These are phyloP conservation scores for Drosophila kokeensis DNA, from an alignment of 2,888 invertebrate genomes.

Conservation along the genomic window DNA sequence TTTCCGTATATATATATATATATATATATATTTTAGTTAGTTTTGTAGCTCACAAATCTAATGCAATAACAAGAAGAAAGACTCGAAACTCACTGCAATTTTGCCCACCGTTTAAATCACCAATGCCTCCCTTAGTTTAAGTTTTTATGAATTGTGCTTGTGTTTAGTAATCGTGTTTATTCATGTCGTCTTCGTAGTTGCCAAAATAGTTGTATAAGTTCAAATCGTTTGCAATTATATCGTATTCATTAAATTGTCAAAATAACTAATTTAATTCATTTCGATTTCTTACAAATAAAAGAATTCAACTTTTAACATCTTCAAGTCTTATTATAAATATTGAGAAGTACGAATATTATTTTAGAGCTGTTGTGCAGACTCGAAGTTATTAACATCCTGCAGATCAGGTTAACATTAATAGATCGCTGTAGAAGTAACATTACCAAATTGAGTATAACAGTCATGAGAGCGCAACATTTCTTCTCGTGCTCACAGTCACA, in stretches of 20 bases:
- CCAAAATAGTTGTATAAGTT: slow-evolving; percentile 50
- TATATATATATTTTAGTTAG: slow-evolving; percentile 3
- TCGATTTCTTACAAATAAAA: slow-evolving; percentile 24
- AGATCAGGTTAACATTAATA: slow-evolving; percentile 19
- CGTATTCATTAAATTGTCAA: slow-evolving; percentile 26
- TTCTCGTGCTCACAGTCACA: not conserved
- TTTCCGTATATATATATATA: not conserved
- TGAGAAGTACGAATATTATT: not conserved
- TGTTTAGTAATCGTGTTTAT: slow-evolving; percentile 38
- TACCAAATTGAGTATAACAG: slow-evolving; percentile 42
- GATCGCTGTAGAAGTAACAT: slow-evolving; percentile 34
- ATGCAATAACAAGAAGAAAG: slow-evolving; percentile 46
- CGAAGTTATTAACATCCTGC: not conserved
- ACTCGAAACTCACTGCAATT: slow-evolving; percentile 34
- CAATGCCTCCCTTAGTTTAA: slow-evolving; percentile 41
- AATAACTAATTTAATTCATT: slow-evolving; percentile 7
- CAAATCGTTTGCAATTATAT: slow-evolving; percentile 44
- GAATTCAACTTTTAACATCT: not conserved
- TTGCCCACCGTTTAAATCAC: slow-evolving; percentile 46
- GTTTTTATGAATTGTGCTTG: slow-evolving; percentile 18
- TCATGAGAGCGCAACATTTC: slow-evolving; percentile 7
- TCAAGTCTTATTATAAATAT: not conserved
- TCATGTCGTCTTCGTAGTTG: slow-evolving; percentile 25
- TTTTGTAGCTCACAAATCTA: slow-evolving; percentile 16
- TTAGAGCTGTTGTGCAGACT: not conserved